A percentile compares a stretch with the other conserved stretches of the same genome.
These are phyloP conservation scores for Phenganax subtilis DNA, from an alignment of 92 coral and sea anemone genomes.

Conservation along the genomic window DNA sequence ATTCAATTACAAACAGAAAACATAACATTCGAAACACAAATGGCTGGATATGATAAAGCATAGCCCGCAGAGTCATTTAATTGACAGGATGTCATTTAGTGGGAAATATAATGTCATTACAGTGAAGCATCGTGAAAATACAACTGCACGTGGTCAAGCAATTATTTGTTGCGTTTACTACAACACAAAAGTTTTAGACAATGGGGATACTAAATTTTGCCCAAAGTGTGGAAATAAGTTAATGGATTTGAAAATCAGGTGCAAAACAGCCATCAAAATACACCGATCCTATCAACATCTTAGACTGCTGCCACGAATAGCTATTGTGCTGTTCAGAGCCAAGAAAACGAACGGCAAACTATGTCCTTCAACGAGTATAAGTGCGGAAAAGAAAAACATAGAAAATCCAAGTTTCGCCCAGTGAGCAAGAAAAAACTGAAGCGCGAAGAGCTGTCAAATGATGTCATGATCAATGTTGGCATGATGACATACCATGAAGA, in stretches of 20 bases:
- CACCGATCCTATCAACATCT: not conserved
- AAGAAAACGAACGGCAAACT: not conserved
- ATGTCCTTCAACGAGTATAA: slow-evolving; percentile 19
- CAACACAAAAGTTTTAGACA: not conserved
- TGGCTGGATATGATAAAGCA: not conserved
- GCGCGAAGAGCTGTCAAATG: slow-evolving; percentile 19
- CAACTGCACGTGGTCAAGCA: not conserved
- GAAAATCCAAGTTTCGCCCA: slow-evolving; percentile 40
- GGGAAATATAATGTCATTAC: not conserved
- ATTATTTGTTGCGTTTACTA: not conserved
- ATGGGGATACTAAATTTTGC: not conserved
- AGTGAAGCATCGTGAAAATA: not conserved
- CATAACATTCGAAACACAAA: slow-evolving; percentile 13
- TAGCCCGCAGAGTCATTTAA: not conserved
- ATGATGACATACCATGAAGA: slow-evolving; percentile 29
- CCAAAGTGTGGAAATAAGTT: not conserved
- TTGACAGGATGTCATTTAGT: not conserved
- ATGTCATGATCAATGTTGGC: slow-evolving; percentile 31
- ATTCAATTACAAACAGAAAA: not conserved
- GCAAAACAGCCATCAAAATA: not conserved
- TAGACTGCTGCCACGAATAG: not conserved
- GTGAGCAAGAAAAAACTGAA: slow-evolving; percentile 20
- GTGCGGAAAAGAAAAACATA: slow-evolving; percentile 19
- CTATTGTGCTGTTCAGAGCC: not conserved
- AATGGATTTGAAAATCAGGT: not conserved